Percentiles rank a stretch among this genome's conserved stretches.
phyloP scores from a whole-genome alignment of 2,113 vertebrate species.

The Ciconia maguari region DNA sequence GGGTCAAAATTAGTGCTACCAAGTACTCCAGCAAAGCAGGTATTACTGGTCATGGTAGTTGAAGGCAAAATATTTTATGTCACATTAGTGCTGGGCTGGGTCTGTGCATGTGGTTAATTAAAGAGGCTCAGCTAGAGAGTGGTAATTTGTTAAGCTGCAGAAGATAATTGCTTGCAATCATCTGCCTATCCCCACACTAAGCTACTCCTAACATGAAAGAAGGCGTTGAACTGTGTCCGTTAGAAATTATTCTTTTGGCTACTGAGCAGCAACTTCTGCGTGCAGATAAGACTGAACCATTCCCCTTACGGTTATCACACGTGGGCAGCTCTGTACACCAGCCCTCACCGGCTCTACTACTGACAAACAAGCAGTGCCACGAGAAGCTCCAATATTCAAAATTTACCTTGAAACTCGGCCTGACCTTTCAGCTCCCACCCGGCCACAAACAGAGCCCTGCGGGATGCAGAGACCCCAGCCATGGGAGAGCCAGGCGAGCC shows the following conservation, averaged over 20 bases:
- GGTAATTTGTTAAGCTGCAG: background rate
- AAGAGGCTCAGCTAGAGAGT: background rate
- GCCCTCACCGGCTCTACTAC: background rate
- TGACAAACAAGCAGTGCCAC: rapidly evolving
- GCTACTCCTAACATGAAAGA: background rate
- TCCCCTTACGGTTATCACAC: background rate
- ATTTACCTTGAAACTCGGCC: background rate
- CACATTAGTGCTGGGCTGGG: background rate
- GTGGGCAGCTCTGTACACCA: rapidly evolving
- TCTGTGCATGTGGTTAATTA: background rate
- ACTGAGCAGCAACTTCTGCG: background rate
- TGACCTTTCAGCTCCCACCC: background rate
- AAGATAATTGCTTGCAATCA: background rate
- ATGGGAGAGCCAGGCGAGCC: background rate
- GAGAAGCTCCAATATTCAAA: too few relatives aligned
- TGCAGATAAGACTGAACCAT: background rate
- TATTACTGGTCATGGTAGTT: background rate
- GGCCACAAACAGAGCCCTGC: background rate
- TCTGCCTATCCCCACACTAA: background rate
- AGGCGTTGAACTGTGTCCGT: background rate
- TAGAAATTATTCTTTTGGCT: background rate
- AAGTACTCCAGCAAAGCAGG: background rate
- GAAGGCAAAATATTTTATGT: background rate
- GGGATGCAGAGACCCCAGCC: background rate
- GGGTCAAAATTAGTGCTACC: background rate